phyloP scores from a whole-genome alignment of 2,888 invertebrate genomes.

The Lepidochitona cinerea region DNA sequence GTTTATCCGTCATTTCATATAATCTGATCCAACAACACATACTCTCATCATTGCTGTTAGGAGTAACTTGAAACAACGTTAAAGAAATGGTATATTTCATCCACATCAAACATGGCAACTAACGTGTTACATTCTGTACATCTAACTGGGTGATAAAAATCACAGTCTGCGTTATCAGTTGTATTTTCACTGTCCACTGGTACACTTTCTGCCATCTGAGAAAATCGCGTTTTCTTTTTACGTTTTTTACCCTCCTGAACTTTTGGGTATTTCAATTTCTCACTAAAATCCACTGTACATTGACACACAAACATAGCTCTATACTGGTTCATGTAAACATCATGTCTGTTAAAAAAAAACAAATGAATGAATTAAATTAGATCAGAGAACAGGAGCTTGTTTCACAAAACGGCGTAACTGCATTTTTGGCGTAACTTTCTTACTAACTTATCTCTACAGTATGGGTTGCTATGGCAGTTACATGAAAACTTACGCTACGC shows the following conservation, averaged over 20 bases:
- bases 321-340: slow-evolving; percentile 74
- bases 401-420: too few relatives aligned
- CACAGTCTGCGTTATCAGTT: neutral
- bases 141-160: slow-evolving; percentile 72
- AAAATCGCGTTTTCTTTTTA: slow-evolving; percentile 30
- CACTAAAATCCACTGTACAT: slow-evolving; percentile 71
- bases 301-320: slow-evolving; percentile 77
- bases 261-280: slow-evolving; percentile 62
- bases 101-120: slow-evolving; percentile 74
- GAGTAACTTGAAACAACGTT: slow-evolving; percentile 74
- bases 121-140: slow-evolving; percentile 75
- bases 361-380: neutral
- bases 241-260: slow-evolving; percentile 54
- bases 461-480: too few relatives aligned
- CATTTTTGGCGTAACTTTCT: too few relatives aligned
- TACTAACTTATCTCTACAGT: too few relatives aligned
- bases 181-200: neutral
- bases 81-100: slow-evolving; percentile 77
- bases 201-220: neutral
- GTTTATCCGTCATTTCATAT: too few relatives aligned
- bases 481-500: too few relatives aligned
- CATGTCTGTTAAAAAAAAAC: slow-evolving; percentile 70
- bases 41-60: too few relatives aligned
- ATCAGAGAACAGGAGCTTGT: too few relatives aligned
- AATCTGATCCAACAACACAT: too few relatives aligned